A percentile compares a stretch with the other conserved stretches of the same genome.
These are phyloP conservation scores for Muscina levida DNA, from an alignment of 2,888 invertebrate genomes.

Conservation along the genomic window DNA sequence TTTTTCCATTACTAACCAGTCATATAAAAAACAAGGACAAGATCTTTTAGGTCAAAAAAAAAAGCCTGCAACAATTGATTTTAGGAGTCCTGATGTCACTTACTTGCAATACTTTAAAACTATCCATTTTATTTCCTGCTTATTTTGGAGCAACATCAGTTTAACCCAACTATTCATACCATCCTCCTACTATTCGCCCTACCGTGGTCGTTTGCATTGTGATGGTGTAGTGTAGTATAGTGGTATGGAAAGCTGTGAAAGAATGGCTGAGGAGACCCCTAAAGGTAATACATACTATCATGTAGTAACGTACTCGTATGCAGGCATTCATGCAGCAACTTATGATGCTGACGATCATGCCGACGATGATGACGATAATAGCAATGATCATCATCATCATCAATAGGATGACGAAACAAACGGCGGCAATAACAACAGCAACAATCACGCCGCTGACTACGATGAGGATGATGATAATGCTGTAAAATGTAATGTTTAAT, in stretches of 20 bases:
- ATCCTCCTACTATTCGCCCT: too few relatives aligned
- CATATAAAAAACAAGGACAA: too few relatives aligned
- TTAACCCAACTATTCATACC: too few relatives aligned
- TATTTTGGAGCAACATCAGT: too few relatives aligned
- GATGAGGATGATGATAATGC: constrained; percentile 49
- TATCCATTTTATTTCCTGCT: too few relatives aligned
- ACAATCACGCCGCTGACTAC: neutral
- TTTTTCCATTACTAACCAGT: too few relatives aligned
- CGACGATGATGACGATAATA: constrained; percentile 16
- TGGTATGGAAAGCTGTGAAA: neutral
- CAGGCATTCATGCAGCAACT: constrained; percentile 61
- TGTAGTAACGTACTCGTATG: constrained; percentile 36
- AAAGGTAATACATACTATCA: constrained; percentile 60
- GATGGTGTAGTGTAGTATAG: constrained; percentile 1
- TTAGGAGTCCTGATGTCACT: too few relatives aligned
- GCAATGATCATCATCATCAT: constrained; percentile 31
- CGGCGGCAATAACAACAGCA: neutral
- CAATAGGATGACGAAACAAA: constrained; percentile 22
- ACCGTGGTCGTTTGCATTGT: constrained; percentile 26
- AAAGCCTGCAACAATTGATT: too few relatives aligned
- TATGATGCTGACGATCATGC: constrained; percentile 48
- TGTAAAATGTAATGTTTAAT: constrained; percentile 54
- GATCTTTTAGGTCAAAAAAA: too few relatives aligned
- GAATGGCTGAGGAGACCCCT: constrained; percentile 49
- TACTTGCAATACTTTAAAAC: too few relatives aligned